A percentile compares a stretch with the other conserved stretches of the same genome.
phyloP scores from a whole-genome alignment of 2,888 invertebrate genomes.

The Mylabris sibirica region DNA sequence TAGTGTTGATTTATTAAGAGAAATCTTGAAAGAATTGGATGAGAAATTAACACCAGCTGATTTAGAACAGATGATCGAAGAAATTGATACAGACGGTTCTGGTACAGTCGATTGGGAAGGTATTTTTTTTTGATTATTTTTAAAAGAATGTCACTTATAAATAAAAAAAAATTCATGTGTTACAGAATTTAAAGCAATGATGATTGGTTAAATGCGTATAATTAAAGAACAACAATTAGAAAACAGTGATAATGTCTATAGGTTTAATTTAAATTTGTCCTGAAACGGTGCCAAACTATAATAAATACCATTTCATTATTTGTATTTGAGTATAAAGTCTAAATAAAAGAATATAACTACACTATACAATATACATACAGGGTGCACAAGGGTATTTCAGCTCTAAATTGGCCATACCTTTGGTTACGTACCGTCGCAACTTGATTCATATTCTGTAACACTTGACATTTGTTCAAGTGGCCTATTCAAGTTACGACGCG shows the following conservation, averaged over 20 bases:
- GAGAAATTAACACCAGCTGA: conserved; percentile 88
- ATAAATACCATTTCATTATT: background rate
- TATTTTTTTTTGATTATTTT: conserved; percentile 55
- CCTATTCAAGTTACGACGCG: too few relatives aligned
- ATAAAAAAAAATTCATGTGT: conserved; percentile 50
- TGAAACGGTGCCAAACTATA: conserved; percentile 34
- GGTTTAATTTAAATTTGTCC: conserved; percentile 32
- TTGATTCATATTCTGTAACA: too few relatives aligned
- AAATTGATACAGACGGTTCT: conserved; percentile 94
- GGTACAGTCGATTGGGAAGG: conserved; percentile 98
- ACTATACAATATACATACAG: too few relatives aligned
- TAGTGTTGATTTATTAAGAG: conserved; percentile 83
- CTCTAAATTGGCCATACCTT: too few relatives aligned
- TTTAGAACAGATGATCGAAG: conserved; percentile 93
- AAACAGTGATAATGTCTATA: conserved; percentile 38
- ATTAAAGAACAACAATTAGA: conserved; percentile 37
- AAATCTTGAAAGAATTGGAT: conserved; percentile 91
- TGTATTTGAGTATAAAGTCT: background rate
- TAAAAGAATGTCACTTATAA: background rate
- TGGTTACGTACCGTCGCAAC: too few relatives aligned
- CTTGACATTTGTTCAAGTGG: too few relatives aligned
- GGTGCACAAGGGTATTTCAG: too few relatives aligned
- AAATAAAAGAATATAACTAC: too few relatives aligned
- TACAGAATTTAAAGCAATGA: conserved; percentile 92
- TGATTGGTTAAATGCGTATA: conserved; percentile 73